Conservation (phyloP, 2,888 invertebrate species). For the Diaperis boleti region DNA sequence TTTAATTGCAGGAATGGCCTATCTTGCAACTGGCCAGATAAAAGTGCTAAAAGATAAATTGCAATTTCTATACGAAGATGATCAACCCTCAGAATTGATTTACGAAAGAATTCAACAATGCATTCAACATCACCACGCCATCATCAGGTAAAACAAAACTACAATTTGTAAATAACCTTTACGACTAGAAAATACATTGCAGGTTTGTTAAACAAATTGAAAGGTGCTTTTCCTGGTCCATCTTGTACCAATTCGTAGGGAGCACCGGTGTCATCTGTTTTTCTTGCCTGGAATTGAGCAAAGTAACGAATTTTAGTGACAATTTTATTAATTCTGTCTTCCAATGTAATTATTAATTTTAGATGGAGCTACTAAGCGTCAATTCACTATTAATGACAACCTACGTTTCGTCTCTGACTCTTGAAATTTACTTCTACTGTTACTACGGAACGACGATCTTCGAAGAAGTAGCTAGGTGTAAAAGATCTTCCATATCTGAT, state of each 20-base stretch:
- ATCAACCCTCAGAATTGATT: neutral
- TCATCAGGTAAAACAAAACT: conserved; percentile 13
- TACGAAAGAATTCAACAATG: conserved; percentile 7
- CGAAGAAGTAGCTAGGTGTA: neutral
- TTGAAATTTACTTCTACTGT: conserved; percentile 17
- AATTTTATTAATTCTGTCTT: neutral
- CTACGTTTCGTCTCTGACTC: neutral
- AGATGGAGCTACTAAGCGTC: conserved; percentile 4
- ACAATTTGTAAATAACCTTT: neutral
- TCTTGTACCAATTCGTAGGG: conserved; percentile 6
- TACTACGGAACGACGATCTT: neutral
- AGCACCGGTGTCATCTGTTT: conserved; percentile 15
- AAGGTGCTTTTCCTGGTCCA: neutral
- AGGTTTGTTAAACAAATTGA: conserved; percentile 15
- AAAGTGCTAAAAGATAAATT: conserved; percentile 24
- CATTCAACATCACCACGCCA: conserved; percentile 3
- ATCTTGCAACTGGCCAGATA: conserved; percentile 1
- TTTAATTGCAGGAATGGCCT: conserved; percentile 9
- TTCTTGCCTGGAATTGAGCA: neutral
- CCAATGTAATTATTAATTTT: too few species aligned
- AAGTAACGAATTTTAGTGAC: neutral
- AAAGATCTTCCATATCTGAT: neutral
- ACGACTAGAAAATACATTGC: neutral
- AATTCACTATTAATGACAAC: neutral
- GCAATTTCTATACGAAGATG: conserved; percentile 5